Percentiles rank a stretch among this genome's conserved stretches.
Evolutionary conservation across 2,888 invertebrate genomes (phyloP).

Genomic region (Rotaria sp.): DNA sequence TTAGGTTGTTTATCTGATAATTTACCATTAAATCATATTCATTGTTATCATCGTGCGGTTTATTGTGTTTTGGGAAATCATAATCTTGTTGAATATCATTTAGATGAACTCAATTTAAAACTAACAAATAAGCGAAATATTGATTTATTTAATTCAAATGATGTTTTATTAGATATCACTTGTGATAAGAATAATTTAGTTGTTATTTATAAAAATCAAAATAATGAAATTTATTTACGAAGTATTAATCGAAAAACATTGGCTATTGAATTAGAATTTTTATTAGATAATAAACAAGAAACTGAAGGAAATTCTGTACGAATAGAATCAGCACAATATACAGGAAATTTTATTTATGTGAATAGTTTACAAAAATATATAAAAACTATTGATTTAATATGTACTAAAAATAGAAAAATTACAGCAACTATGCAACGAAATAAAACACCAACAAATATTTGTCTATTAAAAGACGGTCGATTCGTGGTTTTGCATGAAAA

Average conservation of each 20-base stretch:
- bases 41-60: not conserved
- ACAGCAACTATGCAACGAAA: not conserved
- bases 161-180: not conserved
- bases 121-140: not conserved
- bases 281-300: not conserved
- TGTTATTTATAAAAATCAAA: not conserved
- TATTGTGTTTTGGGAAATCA: not conserved
- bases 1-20: not conserved
- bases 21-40: not conserved
- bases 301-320: not conserved
- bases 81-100: not conserved
- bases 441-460: not conserved
- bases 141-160: not conserved
- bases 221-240: not conserved
- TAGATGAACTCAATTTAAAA: not conserved
- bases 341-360: not conserved
- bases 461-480: not conserved
- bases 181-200: not conserved
- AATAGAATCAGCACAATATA: not conserved
- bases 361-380: not conserved
- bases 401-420: not conserved
- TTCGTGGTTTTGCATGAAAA: not conserved
- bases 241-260: not conserved
- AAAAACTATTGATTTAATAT: not conserved
- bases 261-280: not conserved